Conservation (phyloP, 2,113 vertebrate species). For the Dinomys branickii region DNA sequence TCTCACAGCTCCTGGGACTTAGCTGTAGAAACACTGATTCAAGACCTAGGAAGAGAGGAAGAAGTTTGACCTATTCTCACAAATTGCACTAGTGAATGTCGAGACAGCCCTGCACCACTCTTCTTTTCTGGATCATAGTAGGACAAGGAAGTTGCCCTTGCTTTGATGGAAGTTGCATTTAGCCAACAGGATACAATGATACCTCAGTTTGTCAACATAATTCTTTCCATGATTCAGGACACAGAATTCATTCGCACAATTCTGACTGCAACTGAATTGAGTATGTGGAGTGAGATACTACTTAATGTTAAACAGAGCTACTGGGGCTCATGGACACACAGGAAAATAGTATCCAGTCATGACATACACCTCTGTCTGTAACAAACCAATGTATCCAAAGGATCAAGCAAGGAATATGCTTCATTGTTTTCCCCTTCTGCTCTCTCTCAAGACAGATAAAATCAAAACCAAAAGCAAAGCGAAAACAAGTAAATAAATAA, state of each 20-base stretch:
- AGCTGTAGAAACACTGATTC: not conserved
- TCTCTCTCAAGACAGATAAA: slow-evolving; percentile 33
- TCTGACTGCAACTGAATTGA: not conserved
- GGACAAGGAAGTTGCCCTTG: not conserved
- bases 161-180: not conserved
- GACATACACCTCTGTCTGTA: not conserved
- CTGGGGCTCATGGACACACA: not conserved
- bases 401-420: not conserved
- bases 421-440: slow-evolving; percentile 8
- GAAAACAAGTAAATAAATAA: not conserved
- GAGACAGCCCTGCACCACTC: not conserved
- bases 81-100: not conserved
- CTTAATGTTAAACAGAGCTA: not conserved
- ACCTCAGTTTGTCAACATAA: not conserved
- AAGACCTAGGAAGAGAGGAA: not conserved
- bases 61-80: not conserved
- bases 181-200: not conserved
- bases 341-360: not conserved
- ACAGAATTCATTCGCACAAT: not conserved
- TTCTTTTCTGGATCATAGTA: not conserved
- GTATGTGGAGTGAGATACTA: not conserved
- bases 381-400: not conserved
- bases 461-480: not conserved
- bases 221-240: not conserved
- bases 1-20: not conserved